phyloP scores from a whole-genome alignment of 2,888 invertebrate genomes.

The Aromia moschata region DNA sequence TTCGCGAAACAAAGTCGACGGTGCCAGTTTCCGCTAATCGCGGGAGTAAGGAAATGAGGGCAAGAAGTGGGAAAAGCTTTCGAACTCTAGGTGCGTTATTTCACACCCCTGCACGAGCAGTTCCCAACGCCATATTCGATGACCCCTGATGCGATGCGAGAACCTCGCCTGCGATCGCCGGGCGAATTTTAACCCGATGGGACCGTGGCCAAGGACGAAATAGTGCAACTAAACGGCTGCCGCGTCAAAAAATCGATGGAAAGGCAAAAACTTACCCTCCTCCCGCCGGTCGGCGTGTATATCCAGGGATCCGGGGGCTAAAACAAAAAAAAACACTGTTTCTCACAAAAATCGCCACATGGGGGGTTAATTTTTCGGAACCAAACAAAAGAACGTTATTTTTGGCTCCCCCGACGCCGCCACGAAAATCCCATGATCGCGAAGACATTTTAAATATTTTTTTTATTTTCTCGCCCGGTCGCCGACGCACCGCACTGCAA shows the following conservation, averaged over 20 bases:
- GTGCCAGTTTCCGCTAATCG: too few relatives aligned
- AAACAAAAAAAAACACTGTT: conserved; percentile 3
- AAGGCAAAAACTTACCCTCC: conserved; percentile 14
- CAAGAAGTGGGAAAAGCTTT: neutral
- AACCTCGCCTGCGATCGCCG: too few relatives aligned
- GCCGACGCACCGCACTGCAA: conserved; percentile 31
- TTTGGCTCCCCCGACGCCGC: neutral
- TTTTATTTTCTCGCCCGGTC: conserved; percentile 1
- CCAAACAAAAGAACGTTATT: conserved; percentile 4
- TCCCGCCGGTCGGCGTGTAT: neutral
- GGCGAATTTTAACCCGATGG: too few relatives aligned
- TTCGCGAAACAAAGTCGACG: neutral
- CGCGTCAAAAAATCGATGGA: conserved; percentile 4
- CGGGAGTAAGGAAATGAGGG: neutral
- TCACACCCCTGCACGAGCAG: neutral
- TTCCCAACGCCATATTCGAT: conserved; percentile 6
- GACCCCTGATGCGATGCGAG: too few relatives aligned
- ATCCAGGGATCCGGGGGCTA: conserved; percentile 11
- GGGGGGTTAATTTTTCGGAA: neutral
- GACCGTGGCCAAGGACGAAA: too few relatives aligned
- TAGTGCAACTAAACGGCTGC: neutral
- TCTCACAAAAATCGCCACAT: conserved; percentile 13
- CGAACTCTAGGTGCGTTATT: too few relatives aligned
- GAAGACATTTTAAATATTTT: conserved; percentile 14
- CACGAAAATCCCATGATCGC: neutral